Conservation (phyloP, 2,888 invertebrate genomes). For the Aporophyla nigra region DNA sequence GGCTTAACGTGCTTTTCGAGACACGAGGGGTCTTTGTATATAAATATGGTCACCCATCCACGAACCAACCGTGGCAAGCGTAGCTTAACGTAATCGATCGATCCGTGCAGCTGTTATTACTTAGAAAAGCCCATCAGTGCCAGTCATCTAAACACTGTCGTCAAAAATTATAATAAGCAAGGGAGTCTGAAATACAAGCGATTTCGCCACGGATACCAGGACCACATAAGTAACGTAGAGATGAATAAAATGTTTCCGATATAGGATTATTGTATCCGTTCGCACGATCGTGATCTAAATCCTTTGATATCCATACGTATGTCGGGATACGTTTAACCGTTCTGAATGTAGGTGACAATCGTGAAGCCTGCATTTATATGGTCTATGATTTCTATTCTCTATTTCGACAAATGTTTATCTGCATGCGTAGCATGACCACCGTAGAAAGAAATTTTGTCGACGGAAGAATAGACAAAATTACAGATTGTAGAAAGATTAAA, state of each 20-base stretch:
- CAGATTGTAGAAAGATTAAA: too few relatives aligned
- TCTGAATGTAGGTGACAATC: conserved; percentile 3
- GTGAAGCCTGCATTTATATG: neutral
- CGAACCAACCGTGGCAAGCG: too few relatives aligned
- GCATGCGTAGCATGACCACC: too few relatives aligned
- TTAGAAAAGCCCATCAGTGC: too few relatives aligned
- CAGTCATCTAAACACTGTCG: neutral
- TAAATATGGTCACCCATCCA: too few relatives aligned
- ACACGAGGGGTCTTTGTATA: too few relatives aligned
- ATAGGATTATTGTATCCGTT: conserved; percentile 21
- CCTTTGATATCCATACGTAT: conserved; percentile 43
- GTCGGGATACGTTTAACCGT: conserved; percentile 5
- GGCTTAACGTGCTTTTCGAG: too few relatives aligned
- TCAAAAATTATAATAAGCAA: neutral
- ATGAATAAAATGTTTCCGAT: conserved; percentile 27
- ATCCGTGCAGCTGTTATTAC: too few relatives aligned
- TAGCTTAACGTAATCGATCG: too few relatives aligned
- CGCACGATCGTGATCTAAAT: conserved; percentile 25
- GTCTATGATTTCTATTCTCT: neutral
- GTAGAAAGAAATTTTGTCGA: too few relatives aligned
- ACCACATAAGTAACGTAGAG: conserved; percentile 30
- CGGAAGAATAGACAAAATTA: too few relatives aligned
- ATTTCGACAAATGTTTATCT: neutral
- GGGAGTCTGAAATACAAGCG: neutral
- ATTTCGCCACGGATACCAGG: conserved; percentile 8